Conservation (phyloP, 2,797 vertebrate species). For the Ctenochaetus hawaiiensis region DNA sequence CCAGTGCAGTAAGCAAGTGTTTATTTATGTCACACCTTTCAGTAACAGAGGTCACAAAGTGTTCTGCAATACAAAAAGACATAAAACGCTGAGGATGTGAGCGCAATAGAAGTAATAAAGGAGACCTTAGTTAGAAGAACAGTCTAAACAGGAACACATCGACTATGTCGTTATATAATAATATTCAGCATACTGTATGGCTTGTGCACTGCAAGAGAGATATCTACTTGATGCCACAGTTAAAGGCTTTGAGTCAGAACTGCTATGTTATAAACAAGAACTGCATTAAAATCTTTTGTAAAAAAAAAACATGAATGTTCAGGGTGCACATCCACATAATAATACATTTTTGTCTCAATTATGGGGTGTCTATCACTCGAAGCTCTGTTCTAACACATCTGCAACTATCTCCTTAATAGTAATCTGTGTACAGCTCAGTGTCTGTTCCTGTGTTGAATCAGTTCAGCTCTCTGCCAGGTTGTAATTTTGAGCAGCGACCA, state of each 20-base stretch:
- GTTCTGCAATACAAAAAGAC: not conserved
- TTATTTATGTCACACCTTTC: not conserved
- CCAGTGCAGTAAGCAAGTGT: not conserved
- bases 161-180: not conserved
- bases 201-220: not conserved
- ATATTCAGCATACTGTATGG: not conserved
- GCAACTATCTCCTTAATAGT: constrained; percentile 13
- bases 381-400: constrained; percentile 35
- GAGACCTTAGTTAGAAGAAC: not conserved
- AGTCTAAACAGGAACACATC: not conserved
- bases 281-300: too few relatives aligned
- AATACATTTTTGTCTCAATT: constrained; percentile 5
- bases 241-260: not conserved
- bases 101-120: not conserved
- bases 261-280: not conserved
- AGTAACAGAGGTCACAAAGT: constrained; percentile 1
- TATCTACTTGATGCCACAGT: constrained; percentile 7
- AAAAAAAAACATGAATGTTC: too few relatives aligned
- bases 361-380: not conserved
- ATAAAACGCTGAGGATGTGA: not conserved
- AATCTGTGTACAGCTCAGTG: constrained; percentile 21
- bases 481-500: constrained; percentile 24
- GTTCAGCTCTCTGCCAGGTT: constrained; percentile 2
- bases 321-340: not conserved
- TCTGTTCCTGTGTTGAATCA: constrained; percentile 42